Conservation (phyloP, 1,140 invertebrate genomes). For the Calliopsis andreniformis region DNA sequence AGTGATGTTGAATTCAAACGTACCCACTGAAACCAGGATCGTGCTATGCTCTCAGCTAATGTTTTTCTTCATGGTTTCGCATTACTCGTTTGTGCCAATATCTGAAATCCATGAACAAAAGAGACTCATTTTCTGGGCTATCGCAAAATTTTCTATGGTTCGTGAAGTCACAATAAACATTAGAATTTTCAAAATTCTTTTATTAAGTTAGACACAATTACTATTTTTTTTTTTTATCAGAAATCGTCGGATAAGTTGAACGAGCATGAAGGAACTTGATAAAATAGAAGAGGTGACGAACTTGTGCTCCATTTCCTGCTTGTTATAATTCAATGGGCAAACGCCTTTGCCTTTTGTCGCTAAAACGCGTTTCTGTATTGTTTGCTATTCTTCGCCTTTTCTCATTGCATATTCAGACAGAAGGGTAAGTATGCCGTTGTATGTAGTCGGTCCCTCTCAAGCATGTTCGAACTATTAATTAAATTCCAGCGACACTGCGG, state of each 20-base stretch:
- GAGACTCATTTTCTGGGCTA: neutral
- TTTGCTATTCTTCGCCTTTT: neutral
- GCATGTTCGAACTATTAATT: constrained; percentile 20
- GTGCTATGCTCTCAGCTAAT: neutral
- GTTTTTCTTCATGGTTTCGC: neutral
- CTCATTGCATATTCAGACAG: neutral
- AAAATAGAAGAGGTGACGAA: neutral
- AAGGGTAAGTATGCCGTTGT: neutral
- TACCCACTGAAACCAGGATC: neutral
- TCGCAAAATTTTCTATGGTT: neutral
- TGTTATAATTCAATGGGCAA: neutral
- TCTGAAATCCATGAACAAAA: neutral
- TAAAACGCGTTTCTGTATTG: neutral
- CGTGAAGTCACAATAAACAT: neutral
- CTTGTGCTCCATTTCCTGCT: neutral
- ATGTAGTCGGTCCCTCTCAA: neutral
- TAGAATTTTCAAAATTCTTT: neutral
- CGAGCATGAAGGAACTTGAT: neutral
- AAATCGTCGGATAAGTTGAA: neutral
- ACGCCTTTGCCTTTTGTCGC: neutral
- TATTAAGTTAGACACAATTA: too few relatives aligned
- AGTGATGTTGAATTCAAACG: neutral
- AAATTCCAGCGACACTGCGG: constrained; percentile 7
- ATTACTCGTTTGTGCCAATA: neutral
- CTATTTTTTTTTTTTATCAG: too few relatives aligned